A percentile compares a stretch with the other conserved stretches of the same genome.
Conservation (phyloP, 2,113 vertebrate species). For the Crotalus horridus region DNA sequence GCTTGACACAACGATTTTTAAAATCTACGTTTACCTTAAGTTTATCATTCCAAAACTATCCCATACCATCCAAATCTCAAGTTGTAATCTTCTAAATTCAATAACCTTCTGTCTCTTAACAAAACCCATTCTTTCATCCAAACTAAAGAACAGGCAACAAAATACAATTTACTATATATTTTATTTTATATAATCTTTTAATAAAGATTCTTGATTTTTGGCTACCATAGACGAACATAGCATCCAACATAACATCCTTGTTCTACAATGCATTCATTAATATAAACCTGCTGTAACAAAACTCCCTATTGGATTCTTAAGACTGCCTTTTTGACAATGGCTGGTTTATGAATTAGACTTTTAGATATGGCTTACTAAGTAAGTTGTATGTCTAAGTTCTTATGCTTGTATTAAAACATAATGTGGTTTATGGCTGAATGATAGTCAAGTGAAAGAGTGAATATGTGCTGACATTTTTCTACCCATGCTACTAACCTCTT, state of each 20-base stretch:
- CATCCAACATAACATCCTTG: background rate
- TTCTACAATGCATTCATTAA: constrained; percentile 1
- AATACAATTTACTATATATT: too few species aligned
- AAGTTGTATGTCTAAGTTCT: background rate
- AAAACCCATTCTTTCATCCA: too few species aligned
- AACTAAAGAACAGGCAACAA: too few species aligned
- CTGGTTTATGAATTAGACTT: background rate
- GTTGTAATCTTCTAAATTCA: too few species aligned
- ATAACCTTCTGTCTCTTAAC: too few species aligned
- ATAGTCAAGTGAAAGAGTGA: background rate
- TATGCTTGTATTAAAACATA: background rate
- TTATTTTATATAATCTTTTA: background rate
- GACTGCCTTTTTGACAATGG: constrained; percentile 28
- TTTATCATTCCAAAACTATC: too few species aligned
- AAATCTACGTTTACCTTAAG: too few species aligned
- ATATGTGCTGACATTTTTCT: background rate
- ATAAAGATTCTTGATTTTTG: background rate
- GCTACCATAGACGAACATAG: background rate
- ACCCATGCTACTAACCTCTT: background rate
- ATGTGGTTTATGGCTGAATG: background rate
- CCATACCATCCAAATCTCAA: too few species aligned
- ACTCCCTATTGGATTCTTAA: constrained; percentile 33
- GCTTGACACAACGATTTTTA: too few species aligned
- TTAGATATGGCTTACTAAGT: background rate
- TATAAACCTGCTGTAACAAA: constrained; percentile 21